Percentiles rank a stretch among this genome's conserved stretches.
Evolutionary conservation across 2,113 vertebrate genomes (phyloP).

Genomic region (Crotalus tigris): DNA sequence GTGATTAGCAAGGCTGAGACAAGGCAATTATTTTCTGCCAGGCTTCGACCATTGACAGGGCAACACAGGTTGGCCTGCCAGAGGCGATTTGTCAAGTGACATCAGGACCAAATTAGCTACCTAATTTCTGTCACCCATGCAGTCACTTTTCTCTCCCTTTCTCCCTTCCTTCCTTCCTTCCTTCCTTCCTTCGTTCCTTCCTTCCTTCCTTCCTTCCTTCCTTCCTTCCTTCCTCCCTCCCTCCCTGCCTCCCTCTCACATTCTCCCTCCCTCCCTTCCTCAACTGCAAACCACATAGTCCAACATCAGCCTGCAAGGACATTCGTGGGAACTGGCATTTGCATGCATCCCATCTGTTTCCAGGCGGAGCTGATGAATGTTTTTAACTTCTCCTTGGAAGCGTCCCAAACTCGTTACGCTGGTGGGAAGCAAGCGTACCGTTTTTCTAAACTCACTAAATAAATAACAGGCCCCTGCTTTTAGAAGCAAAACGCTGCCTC

Average conservation of each 20-base stretch:
- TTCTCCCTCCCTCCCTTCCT: neutral
- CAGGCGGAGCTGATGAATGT: neutral
- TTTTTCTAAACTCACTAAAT: neutral
- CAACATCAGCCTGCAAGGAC: neutral
- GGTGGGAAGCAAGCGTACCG: neutral
- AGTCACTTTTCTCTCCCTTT: too few species aligned
- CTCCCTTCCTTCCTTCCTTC: too few species aligned
- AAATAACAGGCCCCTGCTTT: neutral
- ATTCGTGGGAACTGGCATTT: neutral
- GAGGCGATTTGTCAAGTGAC: conserved; percentile 24
- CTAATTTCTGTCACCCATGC: conserved; percentile 32
- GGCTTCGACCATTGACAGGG: neutral
- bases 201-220: too few species aligned
- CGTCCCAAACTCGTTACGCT: neutral
- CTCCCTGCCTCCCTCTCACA: neutral
- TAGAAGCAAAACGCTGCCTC: neutral
- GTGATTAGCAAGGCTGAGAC: conserved; percentile 16
- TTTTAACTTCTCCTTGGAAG: neutral
- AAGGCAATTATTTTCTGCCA: conserved; percentile 39
- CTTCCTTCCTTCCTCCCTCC: neutral
- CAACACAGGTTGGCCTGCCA: neutral
- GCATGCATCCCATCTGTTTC: neutral
- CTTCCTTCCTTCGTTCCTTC: too few species aligned
- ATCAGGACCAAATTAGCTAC: conserved; percentile 28
- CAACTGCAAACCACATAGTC: neutral